These are phyloP conservation scores for Stenodema calcarata DNA, from an alignment of 2,888 invertebrate genomes.

Conservation along the genomic window DNA sequence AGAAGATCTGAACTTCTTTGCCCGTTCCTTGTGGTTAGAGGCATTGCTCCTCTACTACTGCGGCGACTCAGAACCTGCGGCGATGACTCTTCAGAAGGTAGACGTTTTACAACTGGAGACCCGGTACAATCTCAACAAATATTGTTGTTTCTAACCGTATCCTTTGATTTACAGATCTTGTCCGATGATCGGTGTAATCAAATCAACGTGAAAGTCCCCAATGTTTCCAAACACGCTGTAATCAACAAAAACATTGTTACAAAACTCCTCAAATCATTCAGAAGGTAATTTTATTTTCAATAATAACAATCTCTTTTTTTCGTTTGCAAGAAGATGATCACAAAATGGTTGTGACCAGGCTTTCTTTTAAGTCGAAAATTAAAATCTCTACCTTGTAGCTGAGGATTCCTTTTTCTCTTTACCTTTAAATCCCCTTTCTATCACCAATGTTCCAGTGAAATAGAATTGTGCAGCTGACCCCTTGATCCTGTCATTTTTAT, in stretches of 20 bases:
- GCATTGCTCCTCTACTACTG: conserved; percentile 56
- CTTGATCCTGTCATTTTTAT: too few relatives aligned
- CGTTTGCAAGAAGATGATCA: too few relatives aligned
- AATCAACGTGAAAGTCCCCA: conserved; percentile 62
- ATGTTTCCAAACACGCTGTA: conserved; percentile 65
- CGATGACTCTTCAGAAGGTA: conserved; percentile 52
- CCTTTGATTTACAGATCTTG: conserved; percentile 37
- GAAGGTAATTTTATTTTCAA: conserved; percentile 59
- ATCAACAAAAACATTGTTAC: conserved; percentile 60
- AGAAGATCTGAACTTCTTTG: conserved; percentile 52
- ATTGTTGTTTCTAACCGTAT: too few relatives aligned
- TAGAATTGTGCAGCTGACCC: too few relatives aligned
- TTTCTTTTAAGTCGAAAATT: too few relatives aligned
- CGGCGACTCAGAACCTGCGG: conserved; percentile 54
- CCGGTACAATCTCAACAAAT: too few relatives aligned
- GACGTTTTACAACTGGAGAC: too few relatives aligned
- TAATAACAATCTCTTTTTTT: background rate
- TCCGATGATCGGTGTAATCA: conserved; percentile 53
- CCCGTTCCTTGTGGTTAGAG: conserved; percentile 57
- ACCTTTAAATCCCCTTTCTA: too few relatives aligned
- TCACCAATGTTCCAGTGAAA: too few relatives aligned
- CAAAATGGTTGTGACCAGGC: too few relatives aligned
- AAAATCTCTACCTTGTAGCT: too few relatives aligned
- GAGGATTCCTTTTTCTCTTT: too few relatives aligned
- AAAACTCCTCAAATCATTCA: conserved; percentile 55